A percentile compares a stretch with the other conserved stretches of the same genome.
Conservation (phyloP, 2,888 invertebrate species). For the Andrena trimmerana region DNA sequence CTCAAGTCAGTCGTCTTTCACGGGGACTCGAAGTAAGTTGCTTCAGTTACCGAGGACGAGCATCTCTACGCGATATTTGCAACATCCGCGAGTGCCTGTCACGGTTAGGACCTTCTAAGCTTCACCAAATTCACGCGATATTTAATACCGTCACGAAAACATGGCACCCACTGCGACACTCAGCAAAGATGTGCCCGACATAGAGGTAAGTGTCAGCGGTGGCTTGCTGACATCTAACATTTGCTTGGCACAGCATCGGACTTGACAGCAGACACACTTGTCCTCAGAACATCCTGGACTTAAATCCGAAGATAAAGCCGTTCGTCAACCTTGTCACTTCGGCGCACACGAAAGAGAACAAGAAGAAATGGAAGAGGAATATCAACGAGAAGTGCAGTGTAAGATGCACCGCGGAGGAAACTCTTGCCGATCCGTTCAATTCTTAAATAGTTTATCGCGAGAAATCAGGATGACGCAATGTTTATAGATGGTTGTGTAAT, state of each 20-base stretch:
- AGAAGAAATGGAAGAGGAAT: constrained; percentile 98
- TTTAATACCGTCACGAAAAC: neutral
- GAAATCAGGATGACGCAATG: too few species aligned
- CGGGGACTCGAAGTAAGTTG: constrained; percentile 74
- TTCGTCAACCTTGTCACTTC: constrained; percentile 94
- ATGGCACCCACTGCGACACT: constrained; percentile 80
- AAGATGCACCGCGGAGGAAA: constrained; percentile 82
- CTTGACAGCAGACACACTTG: constrained; percentile 74
- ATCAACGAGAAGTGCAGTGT: constrained; percentile 93
- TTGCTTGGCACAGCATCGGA: neutral
- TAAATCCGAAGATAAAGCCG: constrained; percentile 94
- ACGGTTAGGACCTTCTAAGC: neutral
- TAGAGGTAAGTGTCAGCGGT: constrained; percentile 89
- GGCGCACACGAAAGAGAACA: constrained; percentile 93
- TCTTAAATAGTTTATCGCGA: too few species aligned
- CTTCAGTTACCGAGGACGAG: constrained; percentile 70
- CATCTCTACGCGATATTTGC: neutral
- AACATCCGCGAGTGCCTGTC: neutral
- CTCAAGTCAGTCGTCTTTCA: neutral
- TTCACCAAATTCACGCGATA: too few species aligned
- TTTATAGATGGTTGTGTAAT: too few species aligned
- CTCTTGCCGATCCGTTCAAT: too few species aligned
- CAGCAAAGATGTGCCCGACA: constrained; percentile 92
- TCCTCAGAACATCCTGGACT: constrained; percentile 91
- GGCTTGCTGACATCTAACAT: neutral